These are phyloP conservation scores for Deroplatys truncata DNA, from an alignment of 2,888 invertebrate genomes.

Conservation along the genomic window DNA sequence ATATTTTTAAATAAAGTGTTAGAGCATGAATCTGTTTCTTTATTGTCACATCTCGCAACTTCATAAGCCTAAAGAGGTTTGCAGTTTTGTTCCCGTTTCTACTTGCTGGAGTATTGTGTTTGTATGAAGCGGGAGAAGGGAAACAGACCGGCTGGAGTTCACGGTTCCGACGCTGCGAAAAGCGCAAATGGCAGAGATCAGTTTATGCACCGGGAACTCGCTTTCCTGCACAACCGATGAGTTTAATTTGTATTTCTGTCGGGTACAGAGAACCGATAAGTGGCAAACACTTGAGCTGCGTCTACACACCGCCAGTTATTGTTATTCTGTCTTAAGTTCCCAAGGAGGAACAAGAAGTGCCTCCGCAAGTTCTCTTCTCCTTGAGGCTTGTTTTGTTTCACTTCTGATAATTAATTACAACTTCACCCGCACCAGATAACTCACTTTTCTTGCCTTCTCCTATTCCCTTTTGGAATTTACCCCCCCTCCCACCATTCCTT, in stretches of 20 bases:
- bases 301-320: background rate
- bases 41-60: too few species aligned
- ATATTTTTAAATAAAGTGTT: too few species aligned
- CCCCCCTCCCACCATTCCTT: background rate
- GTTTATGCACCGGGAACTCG: too few species aligned
- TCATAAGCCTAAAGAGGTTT: too few species aligned
- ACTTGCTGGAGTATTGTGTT: too few species aligned
- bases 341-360: background rate
- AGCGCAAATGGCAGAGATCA: background rate
- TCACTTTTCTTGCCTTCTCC: conserved; percentile 24
- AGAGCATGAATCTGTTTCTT: too few species aligned
- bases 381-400: conserved; percentile 23
- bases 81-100: too few species aligned
- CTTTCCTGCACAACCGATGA: background rate
- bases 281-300: background rate
- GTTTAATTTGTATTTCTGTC: background rate
- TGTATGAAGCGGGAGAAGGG: too few species aligned
- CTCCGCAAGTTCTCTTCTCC: background rate
- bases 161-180: background rate
- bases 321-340: background rate
- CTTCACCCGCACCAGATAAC: conserved; percentile 16
- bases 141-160: too few species aligned
- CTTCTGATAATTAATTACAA: conserved; percentile 28
- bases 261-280: background rate
- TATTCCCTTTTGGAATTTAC: too few species aligned